Evolutionary conservation across 2,888 invertebrate genomes (phyloP).

Genomic region (Plusia festucae): DNA sequence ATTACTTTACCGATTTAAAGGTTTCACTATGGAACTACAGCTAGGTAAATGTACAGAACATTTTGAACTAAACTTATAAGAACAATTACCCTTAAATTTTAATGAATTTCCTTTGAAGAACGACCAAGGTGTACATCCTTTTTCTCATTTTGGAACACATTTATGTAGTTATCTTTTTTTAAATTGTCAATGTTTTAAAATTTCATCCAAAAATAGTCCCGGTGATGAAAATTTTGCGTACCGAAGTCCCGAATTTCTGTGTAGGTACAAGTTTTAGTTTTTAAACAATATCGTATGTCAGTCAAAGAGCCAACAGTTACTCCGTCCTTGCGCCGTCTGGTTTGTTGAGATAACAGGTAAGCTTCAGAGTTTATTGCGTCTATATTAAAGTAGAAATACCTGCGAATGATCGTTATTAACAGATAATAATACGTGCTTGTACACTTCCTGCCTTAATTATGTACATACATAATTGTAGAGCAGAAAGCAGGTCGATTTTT

Average conservation of each 20-base stretch:
- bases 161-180: background rate
- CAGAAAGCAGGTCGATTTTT: background rate
- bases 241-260: background rate
- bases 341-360: constrained; percentile 39
- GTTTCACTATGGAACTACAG: constrained; percentile 9
- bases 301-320: background rate
- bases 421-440: constrained; percentile 2
- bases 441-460: constrained; percentile 16
- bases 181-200: background rate
- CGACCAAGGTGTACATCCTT: too few relatives aligned
- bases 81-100: too few relatives aligned
- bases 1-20: constrained; percentile 56
- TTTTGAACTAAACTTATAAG: too few relatives aligned
- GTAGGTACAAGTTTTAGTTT: background rate
- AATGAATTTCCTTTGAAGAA: too few relatives aligned
- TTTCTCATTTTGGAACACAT: too few relatives aligned
- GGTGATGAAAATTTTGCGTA: background rate
- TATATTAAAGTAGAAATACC: constrained; percentile 11
- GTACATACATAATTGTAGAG: constrained; percentile 6
- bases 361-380: constrained; percentile 26
- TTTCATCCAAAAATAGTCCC: background rate
- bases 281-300: background rate
- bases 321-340: constrained; percentile 39
- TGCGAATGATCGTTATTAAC: constrained; percentile 17
- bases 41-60: constrained; percentile 1